Evolutionary conservation across 1,140 invertebrate genomes (phyloP).

Genomic region (Drosophila sp.): DNA sequence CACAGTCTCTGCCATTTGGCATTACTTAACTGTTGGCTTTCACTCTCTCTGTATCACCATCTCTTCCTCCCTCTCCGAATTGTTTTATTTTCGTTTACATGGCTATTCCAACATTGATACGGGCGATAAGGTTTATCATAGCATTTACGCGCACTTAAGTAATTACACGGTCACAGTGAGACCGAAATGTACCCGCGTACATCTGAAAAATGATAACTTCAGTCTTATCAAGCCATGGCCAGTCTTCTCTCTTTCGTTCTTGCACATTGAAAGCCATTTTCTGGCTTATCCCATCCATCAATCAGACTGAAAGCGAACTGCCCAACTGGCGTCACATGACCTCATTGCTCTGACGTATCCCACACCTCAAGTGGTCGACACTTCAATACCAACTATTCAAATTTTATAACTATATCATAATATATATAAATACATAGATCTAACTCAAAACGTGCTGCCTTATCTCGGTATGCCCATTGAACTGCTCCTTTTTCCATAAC

Average conservation of each 20-base stretch:
- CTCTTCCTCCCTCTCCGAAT: no score
- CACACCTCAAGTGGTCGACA: slow-evolving; percentile 20
- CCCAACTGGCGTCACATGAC: slow-evolving; percentile 31
- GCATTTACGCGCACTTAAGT: slow-evolving; percentile 41
- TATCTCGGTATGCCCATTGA: slow-evolving; percentile 21
- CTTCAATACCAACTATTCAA: slow-evolving; percentile 10
- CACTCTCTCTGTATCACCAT: slow-evolving; percentile 7
- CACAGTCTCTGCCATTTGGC: background rate
- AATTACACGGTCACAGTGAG: slow-evolving; percentile 38
- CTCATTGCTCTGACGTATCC: slow-evolving; percentile 21
- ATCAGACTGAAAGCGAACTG: slow-evolving; percentile 25
- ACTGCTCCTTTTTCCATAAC: slow-evolving; percentile 1
- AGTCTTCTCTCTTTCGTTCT: background rate
- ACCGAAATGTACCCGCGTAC: background rate
- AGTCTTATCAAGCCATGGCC: slow-evolving; percentile 22
- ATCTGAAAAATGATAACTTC: slow-evolving; percentile 14
- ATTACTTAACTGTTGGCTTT: background rate
- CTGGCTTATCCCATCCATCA: slow-evolving; percentile 29
- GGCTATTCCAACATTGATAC: slow-evolving; percentile 40
- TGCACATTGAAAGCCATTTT: background rate
- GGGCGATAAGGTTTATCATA: slow-evolving; percentile 44
- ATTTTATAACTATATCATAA: background rate
- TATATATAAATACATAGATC: slow-evolving; percentile 1
- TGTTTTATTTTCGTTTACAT: slow-evolving; percentile 34
- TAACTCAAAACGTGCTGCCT: slow-evolving; percentile 7